Evolutionary conservation across 2,113 vertebrate genomes (phyloP).

Genomic region (Hystrix brachyura): DNA sequence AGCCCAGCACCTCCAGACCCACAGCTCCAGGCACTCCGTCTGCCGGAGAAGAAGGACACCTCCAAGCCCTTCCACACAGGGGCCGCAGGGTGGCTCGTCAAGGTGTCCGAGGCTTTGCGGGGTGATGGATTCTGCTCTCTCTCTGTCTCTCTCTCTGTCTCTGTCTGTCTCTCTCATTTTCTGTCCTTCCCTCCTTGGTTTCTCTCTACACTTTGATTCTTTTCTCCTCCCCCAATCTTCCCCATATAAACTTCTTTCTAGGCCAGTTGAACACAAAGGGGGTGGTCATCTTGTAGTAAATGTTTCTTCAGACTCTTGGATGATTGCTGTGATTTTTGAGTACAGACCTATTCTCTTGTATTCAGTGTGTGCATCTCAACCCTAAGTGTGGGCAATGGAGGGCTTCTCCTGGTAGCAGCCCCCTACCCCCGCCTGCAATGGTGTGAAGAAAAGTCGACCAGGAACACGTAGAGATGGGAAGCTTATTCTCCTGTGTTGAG

Average conservation of each 20-base stretch:
- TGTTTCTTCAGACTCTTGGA: background rate
- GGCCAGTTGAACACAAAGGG: background rate
- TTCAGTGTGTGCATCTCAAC: background rate
- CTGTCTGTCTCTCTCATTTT: background rate
- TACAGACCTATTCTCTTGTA: background rate
- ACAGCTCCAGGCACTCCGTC: background rate
- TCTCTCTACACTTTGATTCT: background rate
- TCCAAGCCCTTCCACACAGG: background rate
- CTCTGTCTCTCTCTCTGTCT: background rate
- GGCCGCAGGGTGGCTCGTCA: background rate
- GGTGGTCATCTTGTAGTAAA: background rate
- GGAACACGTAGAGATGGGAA: background rate
- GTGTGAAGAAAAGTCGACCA: background rate
- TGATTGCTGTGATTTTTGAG: background rate
- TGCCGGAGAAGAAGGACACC: background rate
- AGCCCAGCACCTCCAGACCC: background rate
- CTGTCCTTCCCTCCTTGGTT: background rate
- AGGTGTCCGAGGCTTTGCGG: background rate
- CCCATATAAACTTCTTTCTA: background rate
- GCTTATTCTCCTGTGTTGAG: background rate
- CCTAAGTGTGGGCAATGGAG: background rate
- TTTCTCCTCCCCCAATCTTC: background rate
- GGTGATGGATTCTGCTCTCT: background rate
- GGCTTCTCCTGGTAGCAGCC: background rate
- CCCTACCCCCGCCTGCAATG: fast-evolving